Conservation (phyloP, 2,113 vertebrate species). For the Ceratotherium simum region DNA sequence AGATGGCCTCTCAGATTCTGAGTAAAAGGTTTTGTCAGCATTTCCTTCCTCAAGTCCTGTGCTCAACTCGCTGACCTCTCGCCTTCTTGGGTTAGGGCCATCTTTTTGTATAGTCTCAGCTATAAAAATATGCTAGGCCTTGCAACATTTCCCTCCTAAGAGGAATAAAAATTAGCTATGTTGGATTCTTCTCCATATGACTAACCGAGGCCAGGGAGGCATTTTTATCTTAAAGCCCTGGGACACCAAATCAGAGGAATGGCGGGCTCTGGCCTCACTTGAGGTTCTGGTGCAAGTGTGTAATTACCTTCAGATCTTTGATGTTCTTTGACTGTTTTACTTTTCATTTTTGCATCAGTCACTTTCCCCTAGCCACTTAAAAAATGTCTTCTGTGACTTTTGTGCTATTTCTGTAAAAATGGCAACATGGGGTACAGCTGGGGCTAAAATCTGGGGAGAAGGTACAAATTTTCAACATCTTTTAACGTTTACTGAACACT, state of each 20-base stretch:
- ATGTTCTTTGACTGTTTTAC: neutral
- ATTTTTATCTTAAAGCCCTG: neutral
- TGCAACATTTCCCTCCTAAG: conserved; percentile 30
- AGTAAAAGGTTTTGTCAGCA: conserved; percentile 48
- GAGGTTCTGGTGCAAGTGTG: neutral
- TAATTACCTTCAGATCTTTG: neutral
- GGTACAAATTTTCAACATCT: neutral
- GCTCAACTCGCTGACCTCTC: conserved; percentile 36
- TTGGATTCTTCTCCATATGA: neutral
- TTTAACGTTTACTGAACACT: neutral
- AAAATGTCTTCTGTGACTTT: neutral
- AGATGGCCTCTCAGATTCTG: neutral
- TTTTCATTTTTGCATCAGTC: neutral
- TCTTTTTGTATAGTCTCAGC: conserved; percentile 60
- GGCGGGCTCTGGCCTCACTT: neutral
- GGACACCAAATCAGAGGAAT: neutral
- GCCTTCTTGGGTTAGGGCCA: conserved; percentile 26
- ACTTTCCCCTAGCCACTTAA: conserved; percentile 49
- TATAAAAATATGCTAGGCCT: conserved; percentile 61
- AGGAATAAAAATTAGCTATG: conserved; percentile 7
- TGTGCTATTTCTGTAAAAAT: neutral
- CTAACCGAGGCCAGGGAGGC: neutral
- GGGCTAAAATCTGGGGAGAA: neutral
- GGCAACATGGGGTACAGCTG: neutral
- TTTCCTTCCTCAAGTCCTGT: conserved; percentile 35